phyloP scores from a whole-genome alignment of 2,888 invertebrate species.

The Sepiola atlantica region DNA sequence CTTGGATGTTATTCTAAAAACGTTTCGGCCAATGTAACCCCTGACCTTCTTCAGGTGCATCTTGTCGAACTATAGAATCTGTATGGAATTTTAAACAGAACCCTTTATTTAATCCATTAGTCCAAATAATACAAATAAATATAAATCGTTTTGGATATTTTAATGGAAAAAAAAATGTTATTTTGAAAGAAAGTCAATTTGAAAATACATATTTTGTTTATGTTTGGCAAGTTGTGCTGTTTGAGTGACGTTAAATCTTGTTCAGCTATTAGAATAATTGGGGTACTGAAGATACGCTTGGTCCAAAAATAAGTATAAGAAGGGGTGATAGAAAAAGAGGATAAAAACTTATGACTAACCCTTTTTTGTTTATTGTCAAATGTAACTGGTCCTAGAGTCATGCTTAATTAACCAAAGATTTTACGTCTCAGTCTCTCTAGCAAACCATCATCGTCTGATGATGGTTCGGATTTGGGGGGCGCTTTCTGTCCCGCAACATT shows the following conservation, averaged over 20 bases:
- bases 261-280: not conserved
- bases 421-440: slow-evolving; percentile 69
- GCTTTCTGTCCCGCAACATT: slow-evolving; percentile 54
- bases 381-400: not conserved
- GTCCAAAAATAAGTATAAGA: too few species aligned
- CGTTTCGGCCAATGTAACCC: too few species aligned
- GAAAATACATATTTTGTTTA: not conserved
- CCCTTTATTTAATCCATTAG: too few species aligned
- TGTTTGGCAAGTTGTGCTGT: not conserved
- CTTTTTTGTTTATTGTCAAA: not conserved
- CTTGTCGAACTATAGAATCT: too few species aligned
- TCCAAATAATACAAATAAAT: not conserved
- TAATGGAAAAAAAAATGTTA: not conserved
- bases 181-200: not conserved
- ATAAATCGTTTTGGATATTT: not conserved
- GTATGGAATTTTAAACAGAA: too few species aligned
- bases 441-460: slow-evolving; percentile 61
- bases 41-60: too few species aligned
- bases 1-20: too few species aligned
- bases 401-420: slow-evolving; percentile 68
- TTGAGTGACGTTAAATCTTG: too few species aligned
- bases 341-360: slow-evolving; percentile 36
- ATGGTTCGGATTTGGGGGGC: slow-evolving; percentile 39
- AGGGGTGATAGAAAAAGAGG: not conserved
- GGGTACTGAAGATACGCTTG: not conserved